Evolutionary conservation across 2,797 vertebrate genomes (phyloP).

Genomic region (Helicolenus hilgendorfi): DNA sequence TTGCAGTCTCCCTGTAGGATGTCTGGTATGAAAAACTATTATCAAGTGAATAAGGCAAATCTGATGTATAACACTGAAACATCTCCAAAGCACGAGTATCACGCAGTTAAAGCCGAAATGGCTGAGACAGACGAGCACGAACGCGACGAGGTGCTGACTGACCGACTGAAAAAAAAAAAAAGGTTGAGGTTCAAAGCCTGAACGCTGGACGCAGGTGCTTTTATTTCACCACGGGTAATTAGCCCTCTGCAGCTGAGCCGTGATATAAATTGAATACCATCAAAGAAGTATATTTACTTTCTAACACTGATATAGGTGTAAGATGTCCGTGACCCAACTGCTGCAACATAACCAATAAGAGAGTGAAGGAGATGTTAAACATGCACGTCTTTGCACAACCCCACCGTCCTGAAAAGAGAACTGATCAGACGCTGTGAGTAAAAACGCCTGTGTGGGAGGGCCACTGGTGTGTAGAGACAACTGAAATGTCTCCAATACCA

Average conservation of each 20-base stretch:
- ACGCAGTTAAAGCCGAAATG: neutral
- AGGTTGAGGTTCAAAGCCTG: neutral
- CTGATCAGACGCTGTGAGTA: neutral
- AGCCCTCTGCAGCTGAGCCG: neutral
- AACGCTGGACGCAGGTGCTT: constrained; percentile 1
- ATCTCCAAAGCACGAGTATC: neutral
- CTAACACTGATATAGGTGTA: constrained; percentile 2
- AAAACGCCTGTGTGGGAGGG: constrained; percentile 11
- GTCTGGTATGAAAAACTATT: constrained; percentile 9
- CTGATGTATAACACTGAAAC: neutral
- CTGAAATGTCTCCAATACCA: neutral
- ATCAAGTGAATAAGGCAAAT: neutral
- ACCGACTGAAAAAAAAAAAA: neutral
- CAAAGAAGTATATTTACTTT: neutral
- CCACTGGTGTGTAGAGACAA: neutral
- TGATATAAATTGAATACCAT: neutral
- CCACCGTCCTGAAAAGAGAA: constrained; percentile 19
- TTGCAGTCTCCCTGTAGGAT: neutral
- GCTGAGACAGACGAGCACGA: neutral
- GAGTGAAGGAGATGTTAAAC: constrained; percentile 10
- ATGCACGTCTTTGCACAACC: constrained; percentile 4
- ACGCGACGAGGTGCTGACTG: neutral
- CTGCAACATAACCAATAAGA: constrained; percentile 11
- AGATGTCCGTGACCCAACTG: neutral
- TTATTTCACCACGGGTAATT: constrained; percentile 4